phyloP scores from a whole-genome alignment of 2,888 invertebrate genomes.

The Chrysolina americana region DNA sequence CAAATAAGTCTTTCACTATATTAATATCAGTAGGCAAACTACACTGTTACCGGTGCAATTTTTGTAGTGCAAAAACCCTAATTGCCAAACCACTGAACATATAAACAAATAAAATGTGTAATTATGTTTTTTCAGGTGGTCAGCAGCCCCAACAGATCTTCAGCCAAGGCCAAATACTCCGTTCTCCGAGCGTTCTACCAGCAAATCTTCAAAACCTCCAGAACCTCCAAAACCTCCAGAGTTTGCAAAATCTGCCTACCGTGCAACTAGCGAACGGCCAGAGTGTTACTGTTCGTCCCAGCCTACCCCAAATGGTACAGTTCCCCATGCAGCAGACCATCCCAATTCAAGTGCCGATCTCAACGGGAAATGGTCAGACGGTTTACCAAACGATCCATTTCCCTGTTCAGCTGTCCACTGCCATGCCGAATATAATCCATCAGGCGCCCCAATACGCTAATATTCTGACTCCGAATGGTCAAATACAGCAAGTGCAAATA shows the following conservation, averaged over 20 bases:
- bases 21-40: too few species aligned
- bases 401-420: slow-evolving; percentile 83
- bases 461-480: slow-evolving; percentile 86
- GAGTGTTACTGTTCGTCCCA: slow-evolving; percentile 79
- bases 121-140: slow-evolving; percentile 61
- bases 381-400: slow-evolving; percentile 96
- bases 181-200: slow-evolving; percentile 80
- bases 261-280: slow-evolving; percentile 82
- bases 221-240: slow-evolving; percentile 76
- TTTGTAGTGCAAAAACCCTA: too few species aligned
- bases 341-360: slow-evolving; percentile 92
- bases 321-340: slow-evolving; percentile 84
- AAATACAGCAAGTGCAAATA: slow-evolving; percentile 91
- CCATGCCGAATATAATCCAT: slow-evolving; percentile 74
- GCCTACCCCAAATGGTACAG: slow-evolving; percentile 70
- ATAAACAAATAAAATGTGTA: slow-evolving; percentile 6
- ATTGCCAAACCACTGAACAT: background rate
- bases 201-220: slow-evolving; percentile 80
- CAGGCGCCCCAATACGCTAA: slow-evolving; percentile 70
- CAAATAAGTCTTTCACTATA: too few species aligned
- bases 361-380: slow-evolving; percentile 89
- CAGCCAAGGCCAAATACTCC: slow-evolving; percentile 81
- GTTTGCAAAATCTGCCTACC: slow-evolving; percentile 71
- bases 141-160: slow-evolving; percentile 74
- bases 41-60: too few species aligned